phyloP scores from a whole-genome alignment of 1,140 invertebrate species.

The Drosophila ercepeae region DNA sequence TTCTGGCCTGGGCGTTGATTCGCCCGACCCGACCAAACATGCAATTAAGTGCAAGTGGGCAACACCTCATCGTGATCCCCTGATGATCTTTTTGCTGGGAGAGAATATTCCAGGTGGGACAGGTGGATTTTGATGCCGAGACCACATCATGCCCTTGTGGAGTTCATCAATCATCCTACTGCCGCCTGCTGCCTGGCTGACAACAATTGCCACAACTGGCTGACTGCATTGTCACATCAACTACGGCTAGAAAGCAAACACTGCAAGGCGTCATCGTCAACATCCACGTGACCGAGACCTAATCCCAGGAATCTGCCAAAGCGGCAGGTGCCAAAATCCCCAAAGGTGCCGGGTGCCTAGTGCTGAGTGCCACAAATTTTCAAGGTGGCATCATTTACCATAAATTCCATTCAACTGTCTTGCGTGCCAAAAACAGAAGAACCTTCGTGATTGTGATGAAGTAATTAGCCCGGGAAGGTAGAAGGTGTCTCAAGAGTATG shows the following conservation, averaged over 20 bases:
- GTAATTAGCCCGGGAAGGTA: not conserved
- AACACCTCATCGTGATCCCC: constrained; percentile 59
- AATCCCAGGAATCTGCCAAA: constrained; percentile 46
- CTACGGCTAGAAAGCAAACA: constrained; percentile 6
- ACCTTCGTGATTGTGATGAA: not conserved
- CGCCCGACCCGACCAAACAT: constrained; percentile 61
- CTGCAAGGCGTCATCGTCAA: constrained; percentile 1
- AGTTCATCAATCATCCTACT: constrained; percentile 49
- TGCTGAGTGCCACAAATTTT: constrained; percentile 7
- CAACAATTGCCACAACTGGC: constrained; percentile 16
- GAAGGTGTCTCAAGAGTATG: not conserved
- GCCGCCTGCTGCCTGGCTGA: constrained; percentile 28
- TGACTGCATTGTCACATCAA: constrained; percentile 8
- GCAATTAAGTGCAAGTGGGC: constrained; percentile 76
- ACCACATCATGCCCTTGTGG: constrained; percentile 13
- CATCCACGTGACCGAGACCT: constrained; percentile 51
- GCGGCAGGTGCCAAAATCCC: constrained; percentile 46
- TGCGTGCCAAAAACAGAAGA: not conserved
- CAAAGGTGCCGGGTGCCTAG: constrained; percentile 23
- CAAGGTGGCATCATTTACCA: not conserved
- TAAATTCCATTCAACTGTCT: constrained; percentile 22
- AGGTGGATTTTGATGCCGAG: constrained; percentile 36
- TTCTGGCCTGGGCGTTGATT: constrained; percentile 63
- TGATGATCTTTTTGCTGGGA: constrained; percentile 11
- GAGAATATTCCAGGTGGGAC: constrained; percentile 16